Conservation (phyloP, 92 coral and sea anemone genomes). For the Bergia puertoricense region DNA sequence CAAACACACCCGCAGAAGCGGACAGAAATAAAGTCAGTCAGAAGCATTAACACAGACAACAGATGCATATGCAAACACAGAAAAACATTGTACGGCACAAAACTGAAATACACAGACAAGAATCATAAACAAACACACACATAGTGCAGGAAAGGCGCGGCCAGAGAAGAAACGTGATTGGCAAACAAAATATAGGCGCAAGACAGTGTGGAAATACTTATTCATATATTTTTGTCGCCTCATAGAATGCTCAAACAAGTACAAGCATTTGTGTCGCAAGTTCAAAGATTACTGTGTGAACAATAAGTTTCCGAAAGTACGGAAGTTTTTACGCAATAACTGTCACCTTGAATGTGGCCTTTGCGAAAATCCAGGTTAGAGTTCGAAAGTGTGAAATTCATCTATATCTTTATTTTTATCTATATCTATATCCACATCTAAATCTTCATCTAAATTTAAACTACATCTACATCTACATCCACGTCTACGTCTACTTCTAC, state of each 20-base stretch:
- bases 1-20: not conserved
- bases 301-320: not conserved
- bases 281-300: not conserved
- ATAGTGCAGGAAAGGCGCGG: too few species aligned
- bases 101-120: not conserved
- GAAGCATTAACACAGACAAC: not conserved
- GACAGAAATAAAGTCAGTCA: not conserved
- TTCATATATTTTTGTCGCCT: not conserved
- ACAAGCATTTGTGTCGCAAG: not conserved
- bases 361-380: slow-evolving; percentile 11
- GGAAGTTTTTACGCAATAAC: not conserved
- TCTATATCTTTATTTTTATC: too few species aligned
- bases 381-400: too few species aligned
- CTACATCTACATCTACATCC: too few species aligned
- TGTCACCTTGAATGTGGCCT: not conserved
- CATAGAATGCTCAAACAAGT: not conserved
- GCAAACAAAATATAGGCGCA: not conserved
- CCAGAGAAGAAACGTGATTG: too few species aligned
- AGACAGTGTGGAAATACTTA: not conserved
- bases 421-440: too few species aligned
- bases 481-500: too few species aligned
- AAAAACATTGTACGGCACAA: not conserved
- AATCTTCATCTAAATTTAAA: too few species aligned
- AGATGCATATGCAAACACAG: not conserved
- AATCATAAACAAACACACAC: too few species aligned